Conservation (phyloP, 2,797 vertebrate species). For the Pteropus rufus region DNA sequence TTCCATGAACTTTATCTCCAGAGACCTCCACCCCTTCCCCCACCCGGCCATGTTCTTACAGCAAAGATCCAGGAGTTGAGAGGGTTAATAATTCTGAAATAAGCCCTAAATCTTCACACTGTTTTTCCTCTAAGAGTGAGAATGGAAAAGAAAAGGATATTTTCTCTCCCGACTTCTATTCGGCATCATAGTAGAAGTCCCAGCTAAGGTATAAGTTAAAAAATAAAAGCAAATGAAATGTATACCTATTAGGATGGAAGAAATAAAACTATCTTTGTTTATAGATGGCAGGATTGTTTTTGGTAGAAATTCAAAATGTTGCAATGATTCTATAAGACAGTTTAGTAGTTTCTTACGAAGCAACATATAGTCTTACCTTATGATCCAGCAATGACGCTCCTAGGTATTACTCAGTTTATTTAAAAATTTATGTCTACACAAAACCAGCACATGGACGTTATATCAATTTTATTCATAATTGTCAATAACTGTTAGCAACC, state of each 20-base stretch:
- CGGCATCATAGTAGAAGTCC: not conserved
- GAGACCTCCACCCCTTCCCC: fast-evolving
- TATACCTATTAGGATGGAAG: not conserved
- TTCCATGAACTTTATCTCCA: not conserved
- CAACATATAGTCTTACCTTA: not conserved
- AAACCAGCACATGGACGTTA: not conserved
- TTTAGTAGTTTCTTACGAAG: not conserved
- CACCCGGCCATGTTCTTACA: not conserved
- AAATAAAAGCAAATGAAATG: not conserved
- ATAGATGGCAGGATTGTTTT: not conserved
- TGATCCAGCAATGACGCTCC: not conserved
- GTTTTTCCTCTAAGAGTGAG: not conserved
- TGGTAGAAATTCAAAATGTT: not conserved
- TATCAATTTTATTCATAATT: not conserved
- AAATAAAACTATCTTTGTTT: not conserved
- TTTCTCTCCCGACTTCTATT: not conserved
- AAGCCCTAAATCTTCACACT: no score
- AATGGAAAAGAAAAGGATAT: not conserved
- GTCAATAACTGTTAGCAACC: not conserved
- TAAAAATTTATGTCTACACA: not conserved
- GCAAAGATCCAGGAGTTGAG: not conserved
- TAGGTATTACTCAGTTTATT: not conserved
- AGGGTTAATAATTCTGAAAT: not conserved
- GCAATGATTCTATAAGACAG: not conserved
- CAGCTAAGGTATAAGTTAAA: not conserved